A percentile compares a stretch with the other conserved stretches of the same genome.
Evolutionary conservation across 2,797 vertebrate species (phyloP).

Genomic region (Calcarius lapponicus): DNA sequence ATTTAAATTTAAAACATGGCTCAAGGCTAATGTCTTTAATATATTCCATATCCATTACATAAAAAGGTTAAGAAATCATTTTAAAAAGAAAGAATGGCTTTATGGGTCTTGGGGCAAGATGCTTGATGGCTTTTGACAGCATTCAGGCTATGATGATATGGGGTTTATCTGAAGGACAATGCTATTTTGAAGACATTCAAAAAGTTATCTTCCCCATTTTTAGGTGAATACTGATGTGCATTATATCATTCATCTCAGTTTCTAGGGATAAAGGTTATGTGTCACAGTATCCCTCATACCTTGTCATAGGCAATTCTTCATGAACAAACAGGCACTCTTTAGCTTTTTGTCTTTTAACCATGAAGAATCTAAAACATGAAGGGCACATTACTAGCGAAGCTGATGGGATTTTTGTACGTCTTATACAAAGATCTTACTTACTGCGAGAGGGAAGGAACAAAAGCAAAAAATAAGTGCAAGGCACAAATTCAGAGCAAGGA

Average conservation of each 20-base stretch:
- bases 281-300: neutral
- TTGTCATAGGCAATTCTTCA: neutral
- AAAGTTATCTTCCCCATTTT: slow-evolving; percentile 23
- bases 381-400: neutral
- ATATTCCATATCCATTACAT: neutral
- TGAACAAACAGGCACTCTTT: neutral
- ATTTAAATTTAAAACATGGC: neutral
- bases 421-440: neutral
- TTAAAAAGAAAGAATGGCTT: neutral
- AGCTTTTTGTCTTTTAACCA: neutral
- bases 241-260: neutral
- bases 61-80: neutral
- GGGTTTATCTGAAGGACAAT: neutral
- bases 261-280: neutral
- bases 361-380: neutral
- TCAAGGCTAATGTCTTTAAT: neutral
- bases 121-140: neutral
- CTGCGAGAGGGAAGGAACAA: neutral
- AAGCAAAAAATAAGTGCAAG: neutral
- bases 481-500: neutral
- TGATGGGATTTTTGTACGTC: neutral
- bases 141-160: neutral
- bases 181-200: neutral
- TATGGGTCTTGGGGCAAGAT: neutral
- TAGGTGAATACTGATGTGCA: neutral